Evolutionary conservation across 2,888 invertebrate species (phyloP).

Genomic region (Netelia fuscicornis): DNA sequence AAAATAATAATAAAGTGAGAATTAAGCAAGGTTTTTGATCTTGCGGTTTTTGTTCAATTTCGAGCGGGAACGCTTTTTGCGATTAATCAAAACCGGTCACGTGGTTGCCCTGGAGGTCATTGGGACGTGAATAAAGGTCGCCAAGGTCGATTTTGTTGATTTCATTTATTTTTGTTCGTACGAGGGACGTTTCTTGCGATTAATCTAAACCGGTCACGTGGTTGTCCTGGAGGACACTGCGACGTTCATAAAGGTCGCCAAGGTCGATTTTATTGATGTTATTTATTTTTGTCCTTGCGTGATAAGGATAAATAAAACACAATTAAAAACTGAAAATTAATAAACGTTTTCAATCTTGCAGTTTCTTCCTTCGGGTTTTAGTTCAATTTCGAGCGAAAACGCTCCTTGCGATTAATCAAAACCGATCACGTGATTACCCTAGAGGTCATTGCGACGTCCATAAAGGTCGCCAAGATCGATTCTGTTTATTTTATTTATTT

Average conservation of each 20-base stretch:
- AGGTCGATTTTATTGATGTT: not conserved
- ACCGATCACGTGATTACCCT: not conserved
- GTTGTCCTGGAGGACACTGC: not conserved
- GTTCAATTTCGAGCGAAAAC: too few relatives aligned
- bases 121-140: not conserved
- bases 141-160: not conserved
- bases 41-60: too few relatives aligned
- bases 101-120: not conserved
- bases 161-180: not conserved
- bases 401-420: too few relatives aligned
- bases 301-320: too few relatives aligned
- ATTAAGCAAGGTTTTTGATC: too few relatives aligned
- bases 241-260: not conserved
- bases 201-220: not conserved
- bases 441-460: not conserved
- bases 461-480: not conserved
- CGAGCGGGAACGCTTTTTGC: too few relatives aligned
- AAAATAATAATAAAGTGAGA: too few relatives aligned
- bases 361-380: too few relatives aligned
- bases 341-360: too few relatives aligned
- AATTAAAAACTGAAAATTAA: too few relatives aligned
- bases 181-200: not conserved
- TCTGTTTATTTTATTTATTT: not conserved
- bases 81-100: not conserved
- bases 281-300: not conserved